phyloP scores from a whole-genome alignment of 2,113 vertebrate genomes.

The Poeciliopsis turrubarensis region DNA sequence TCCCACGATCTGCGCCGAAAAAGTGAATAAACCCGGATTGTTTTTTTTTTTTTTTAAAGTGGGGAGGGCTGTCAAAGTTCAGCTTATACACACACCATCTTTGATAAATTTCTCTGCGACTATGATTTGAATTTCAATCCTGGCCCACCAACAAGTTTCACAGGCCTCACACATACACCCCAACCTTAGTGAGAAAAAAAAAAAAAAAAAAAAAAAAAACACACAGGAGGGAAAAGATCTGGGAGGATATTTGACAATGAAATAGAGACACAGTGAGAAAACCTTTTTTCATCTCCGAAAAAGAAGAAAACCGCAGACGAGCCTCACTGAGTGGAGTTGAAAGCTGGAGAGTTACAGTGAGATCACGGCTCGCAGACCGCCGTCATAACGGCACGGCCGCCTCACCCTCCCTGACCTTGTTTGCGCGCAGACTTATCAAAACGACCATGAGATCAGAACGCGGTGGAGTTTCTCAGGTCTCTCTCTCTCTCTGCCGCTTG shows the following conservation, averaged over 20 bases:
- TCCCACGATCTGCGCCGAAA: constrained; percentile 59
- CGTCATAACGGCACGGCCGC: constrained; percentile 70
- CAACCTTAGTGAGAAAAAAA: constrained; percentile 26
- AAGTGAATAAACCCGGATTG: constrained; percentile 57
- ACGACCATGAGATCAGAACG: constrained; percentile 79
- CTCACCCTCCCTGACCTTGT: constrained; percentile 60
- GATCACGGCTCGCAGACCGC: constrained; percentile 67
- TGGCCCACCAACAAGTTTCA: constrained; percentile 55
- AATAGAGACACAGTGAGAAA: constrained; percentile 48
- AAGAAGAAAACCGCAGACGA: constrained; percentile 62
- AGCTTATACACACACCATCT: constrained; percentile 37
- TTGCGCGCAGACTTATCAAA: constrained; percentile 61
- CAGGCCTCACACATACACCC: constrained; percentile 18
- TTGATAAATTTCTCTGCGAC: constrained; percentile 51
- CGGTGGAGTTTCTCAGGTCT: constrained; percentile 78
- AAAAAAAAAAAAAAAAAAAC: neutral
- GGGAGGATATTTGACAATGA: constrained; percentile 60
- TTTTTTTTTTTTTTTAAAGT: constrained; percentile 3
- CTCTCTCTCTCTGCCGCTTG: constrained; percentile 24
- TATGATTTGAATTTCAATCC: constrained; percentile 64
- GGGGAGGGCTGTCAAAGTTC: constrained; percentile 53
- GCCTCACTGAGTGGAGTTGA: constrained; percentile 48
- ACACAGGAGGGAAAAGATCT: constrained; percentile 27
- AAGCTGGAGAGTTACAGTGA: constrained; percentile 48
- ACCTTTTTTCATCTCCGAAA: constrained; percentile 37